Percentiles rank a stretch among this genome's conserved stretches.
phyloP scores from a whole-genome alignment of 1,140 invertebrate genomes.

The Bombus superbus region DNA sequence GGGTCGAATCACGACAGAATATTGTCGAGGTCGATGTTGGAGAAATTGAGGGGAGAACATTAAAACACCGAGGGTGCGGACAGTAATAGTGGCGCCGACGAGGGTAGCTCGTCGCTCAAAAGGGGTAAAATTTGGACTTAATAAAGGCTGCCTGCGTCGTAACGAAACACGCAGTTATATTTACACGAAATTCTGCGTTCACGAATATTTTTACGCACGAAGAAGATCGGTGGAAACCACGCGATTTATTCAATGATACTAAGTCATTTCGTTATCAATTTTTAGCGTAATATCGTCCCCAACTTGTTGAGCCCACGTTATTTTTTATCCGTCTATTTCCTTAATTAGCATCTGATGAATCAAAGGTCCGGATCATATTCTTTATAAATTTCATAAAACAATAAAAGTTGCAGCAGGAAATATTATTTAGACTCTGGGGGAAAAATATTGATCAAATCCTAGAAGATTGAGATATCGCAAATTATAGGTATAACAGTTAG shows the following conservation, averaged over 20 bases:
- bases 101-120: conserved; percentile 63
- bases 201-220: conserved; percentile 4
- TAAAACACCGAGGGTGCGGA: conserved; percentile 75
- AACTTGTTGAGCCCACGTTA: too few relatives aligned
- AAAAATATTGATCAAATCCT: background rate
- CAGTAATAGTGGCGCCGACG: conserved; percentile 71
- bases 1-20: conserved; percentile 67
- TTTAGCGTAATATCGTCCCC: background rate
- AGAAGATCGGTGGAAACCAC: background rate
- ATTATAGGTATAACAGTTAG: background rate
- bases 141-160: conserved; percentile 60
- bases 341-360: too few relatives aligned
- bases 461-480: background rate
- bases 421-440: too few relatives aligned
- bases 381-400: too few relatives aligned
- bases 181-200: background rate
- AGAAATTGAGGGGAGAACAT: conserved; percentile 73
- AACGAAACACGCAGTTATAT: conserved; percentile 41
- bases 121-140: conserved; percentile 70
- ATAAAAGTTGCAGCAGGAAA: too few relatives aligned
- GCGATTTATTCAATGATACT: background rate
- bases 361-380: too few relatives aligned
- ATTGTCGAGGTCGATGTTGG: conserved; percentile 68
- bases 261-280: background rate
- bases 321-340: too few relatives aligned